Base-by-base conservation (phyloP, 2,797 vertebrate genomes). In the Perodicticus potto region DNA sequence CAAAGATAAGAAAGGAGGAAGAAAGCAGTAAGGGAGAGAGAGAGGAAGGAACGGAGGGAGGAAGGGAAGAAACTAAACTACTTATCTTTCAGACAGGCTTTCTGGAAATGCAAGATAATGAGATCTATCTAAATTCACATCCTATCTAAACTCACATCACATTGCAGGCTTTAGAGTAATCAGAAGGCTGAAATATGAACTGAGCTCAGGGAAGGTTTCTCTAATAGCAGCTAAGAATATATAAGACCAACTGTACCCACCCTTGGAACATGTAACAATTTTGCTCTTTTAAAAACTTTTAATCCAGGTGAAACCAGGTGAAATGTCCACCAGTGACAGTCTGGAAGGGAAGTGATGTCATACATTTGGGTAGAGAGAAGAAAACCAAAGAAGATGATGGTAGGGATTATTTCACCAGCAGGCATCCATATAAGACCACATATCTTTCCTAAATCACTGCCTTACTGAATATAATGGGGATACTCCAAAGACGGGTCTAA, bases 151-250 rank as follows among this genome's bases (percentile, higher is more conserved):
- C 55, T 83, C 70, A 69, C 10, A 73, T 45, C 37, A 55, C 32
- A 8, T 19, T 67, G 16, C 7, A 67, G 65, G 43, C 57, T 89
- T 65, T 49, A 45, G 9, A 20, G 20, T 76, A 86, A 76, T 86
- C 83, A 61, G 40, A 73, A 95, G 22, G 27, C 74, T 45, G 49
- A 23, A 83, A 72, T 9, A 37, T 86, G 72, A 88, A 73, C 45
- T 55, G 72, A 94, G 95, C 81, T 88, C 85, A 61, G 67, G 82
- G 69, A 89, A 63, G 20, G 25, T 55, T 96, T 74, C 53, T 76
- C 16, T 89, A 29, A 19, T 5, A 81, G 10, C 0, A 37, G 32
- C 32, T 77, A 53, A 57, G 63, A 67, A 85, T 70, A 40, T 43
- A 14, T 29, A 96, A 88, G 43, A 8, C 1, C 5, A 70, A 88